These are phyloP conservation scores for Pachyramphus minor DNA, from an alignment of 2,113 vertebrate species.

Conservation along the genomic window DNA sequence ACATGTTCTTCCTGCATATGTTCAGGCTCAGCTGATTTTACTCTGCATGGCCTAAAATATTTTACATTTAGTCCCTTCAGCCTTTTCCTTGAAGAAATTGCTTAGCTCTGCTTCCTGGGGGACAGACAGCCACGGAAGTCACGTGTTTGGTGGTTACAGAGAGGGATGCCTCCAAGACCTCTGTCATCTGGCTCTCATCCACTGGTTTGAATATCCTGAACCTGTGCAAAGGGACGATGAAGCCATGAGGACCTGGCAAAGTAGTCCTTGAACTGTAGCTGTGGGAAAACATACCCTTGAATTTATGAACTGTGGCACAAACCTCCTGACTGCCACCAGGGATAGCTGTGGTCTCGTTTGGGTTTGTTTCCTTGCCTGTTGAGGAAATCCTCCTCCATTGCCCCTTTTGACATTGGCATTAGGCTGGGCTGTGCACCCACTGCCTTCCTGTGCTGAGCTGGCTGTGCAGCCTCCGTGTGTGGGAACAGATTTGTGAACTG, in stretches of 20 bases:
- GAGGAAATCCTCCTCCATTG: not conserved
- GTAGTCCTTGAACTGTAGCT: not conserved
- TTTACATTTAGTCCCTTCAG: not conserved
- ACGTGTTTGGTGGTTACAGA: not conserved
- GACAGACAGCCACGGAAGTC: not conserved
- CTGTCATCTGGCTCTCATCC: accelerated
- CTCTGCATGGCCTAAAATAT: not conserved
- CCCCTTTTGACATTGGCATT: not conserved
- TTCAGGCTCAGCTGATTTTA: not conserved
- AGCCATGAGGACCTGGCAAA: not conserved
- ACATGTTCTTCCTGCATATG: accelerated
- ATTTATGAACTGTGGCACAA: not conserved
- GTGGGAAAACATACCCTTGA: not conserved
- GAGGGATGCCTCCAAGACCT: not conserved
- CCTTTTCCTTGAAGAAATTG: not conserved
- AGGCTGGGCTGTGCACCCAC: not conserved
- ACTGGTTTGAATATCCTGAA: not conserved
- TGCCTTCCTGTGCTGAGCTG: not conserved
- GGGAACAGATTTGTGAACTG: not conserved
- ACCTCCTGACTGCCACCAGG: not conserved
- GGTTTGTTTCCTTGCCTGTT: not conserved
- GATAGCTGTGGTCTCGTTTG: not conserved
- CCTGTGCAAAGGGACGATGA: not conserved
- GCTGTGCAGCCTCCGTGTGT: not conserved
- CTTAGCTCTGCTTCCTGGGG: not conserved